phyloP scores from a whole-genome alignment of 1,140 invertebrate species.

The Drosophila kohkoa region DNA sequence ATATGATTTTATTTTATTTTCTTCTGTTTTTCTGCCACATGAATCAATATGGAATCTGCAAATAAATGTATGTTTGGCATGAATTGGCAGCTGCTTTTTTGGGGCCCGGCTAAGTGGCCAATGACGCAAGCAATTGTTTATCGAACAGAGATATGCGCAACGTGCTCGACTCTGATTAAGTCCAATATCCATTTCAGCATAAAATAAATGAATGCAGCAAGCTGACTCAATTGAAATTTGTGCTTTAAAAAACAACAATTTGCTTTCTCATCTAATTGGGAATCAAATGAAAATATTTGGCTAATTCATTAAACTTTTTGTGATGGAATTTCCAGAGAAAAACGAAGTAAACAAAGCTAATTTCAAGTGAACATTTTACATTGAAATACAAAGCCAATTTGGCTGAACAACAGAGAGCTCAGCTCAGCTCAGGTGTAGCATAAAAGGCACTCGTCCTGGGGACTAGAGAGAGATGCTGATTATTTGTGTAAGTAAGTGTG shows the following conservation, averaged over 20 bases:
- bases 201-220: not conserved
- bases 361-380: not conserved
- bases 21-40: not conserved
- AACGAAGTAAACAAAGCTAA: constrained; percentile 5
- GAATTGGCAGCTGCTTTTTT: constrained; percentile 19
- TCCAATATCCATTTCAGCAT: not conserved
- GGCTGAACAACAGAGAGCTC: not conserved
- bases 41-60: constrained; percentile 17
- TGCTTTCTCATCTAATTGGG: not conserved
- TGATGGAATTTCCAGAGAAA: constrained; percentile 5
- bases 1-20: constrained; percentile 22
- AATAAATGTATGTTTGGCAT: constrained; percentile 5
- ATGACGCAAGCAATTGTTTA: constrained; percentile 30
- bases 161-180: not conserved
- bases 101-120: constrained; percentile 22
- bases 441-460: not conserved
- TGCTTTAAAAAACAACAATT: constrained; percentile 3
- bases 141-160: constrained; percentile 4
- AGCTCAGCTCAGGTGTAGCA: constrained; percentile 9
- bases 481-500: not conserved
- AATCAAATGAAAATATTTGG: not conserved
- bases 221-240: not conserved
- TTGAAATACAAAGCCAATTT: constrained; percentile 26
- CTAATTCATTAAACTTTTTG: not conserved
- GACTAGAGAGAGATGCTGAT: too few relatives aligned